phyloP scores from a whole-genome alignment of 2,113 vertebrate species.

The Petromus typicus region DNA sequence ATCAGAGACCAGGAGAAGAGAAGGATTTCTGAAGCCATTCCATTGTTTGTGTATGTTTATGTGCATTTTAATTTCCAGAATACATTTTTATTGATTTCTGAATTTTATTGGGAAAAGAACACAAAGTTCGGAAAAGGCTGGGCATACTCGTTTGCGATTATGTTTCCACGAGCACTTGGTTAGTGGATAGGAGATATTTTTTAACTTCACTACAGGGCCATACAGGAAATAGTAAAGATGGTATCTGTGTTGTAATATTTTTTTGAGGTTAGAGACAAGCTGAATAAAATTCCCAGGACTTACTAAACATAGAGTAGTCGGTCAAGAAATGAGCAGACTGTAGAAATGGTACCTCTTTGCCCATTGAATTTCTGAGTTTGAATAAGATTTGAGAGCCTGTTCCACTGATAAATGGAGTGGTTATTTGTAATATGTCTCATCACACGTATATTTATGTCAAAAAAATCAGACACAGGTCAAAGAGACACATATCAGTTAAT shows the following conservation, averaged over 20 bases:
- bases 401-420: neutral
- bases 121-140: neutral
- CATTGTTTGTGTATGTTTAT: neutral
- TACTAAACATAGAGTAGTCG: neutral
- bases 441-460: neutral
- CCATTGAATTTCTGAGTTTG: constrained; percentile 30
- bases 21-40: neutral
- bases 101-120: neutral
- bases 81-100: neutral
- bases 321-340: neutral
- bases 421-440: neutral
- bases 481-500: neutral
- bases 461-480: neutral
- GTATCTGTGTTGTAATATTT: neutral
- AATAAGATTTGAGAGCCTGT: neutral
- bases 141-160: neutral
- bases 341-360: neutral
- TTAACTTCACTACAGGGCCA: neutral
- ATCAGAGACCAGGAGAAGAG: neutral
- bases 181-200: neutral
- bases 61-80: neutral
- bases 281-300: neutral
- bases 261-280: constrained; percentile 19
- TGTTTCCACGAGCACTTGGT: neutral
- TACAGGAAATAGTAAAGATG: neutral